Conservation (phyloP, 1,140 invertebrate species). For the Eubasilissa regina region DNA sequence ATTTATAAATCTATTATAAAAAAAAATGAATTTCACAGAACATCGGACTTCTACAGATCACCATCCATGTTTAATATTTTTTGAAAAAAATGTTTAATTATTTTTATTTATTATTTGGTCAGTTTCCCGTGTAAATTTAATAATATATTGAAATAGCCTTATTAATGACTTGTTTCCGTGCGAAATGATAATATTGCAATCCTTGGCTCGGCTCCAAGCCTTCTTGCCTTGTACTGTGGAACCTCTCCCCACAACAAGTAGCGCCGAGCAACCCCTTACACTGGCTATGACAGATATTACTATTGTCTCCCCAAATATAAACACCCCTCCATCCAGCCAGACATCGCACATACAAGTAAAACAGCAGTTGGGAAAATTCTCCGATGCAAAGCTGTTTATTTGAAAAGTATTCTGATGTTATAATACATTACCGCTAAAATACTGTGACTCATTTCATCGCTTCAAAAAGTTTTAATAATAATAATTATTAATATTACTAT, state of each 20-base stretch:
- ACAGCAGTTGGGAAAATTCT: constrained; percentile 1
- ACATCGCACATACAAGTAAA: neutral
- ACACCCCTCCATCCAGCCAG: neutral
- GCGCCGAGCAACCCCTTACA: constrained; percentile 8
- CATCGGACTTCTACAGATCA: too few relatives aligned
- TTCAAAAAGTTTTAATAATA: too few relatives aligned
- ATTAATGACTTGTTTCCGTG: constrained; percentile 31
- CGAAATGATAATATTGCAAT: constrained; percentile 32
- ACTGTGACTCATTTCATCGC: too few relatives aligned
- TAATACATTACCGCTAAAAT: too few relatives aligned
- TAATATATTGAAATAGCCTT: constrained; percentile 11
- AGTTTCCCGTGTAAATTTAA: too few relatives aligned
- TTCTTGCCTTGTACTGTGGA: constrained; percentile 16
- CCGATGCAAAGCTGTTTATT: neutral
- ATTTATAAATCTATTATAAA: too few relatives aligned
- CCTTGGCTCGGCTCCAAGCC: constrained; percentile 48
- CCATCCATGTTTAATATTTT: too few relatives aligned
- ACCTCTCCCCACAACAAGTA: constrained; percentile 34
- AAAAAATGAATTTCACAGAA: too few relatives aligned
- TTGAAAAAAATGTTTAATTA: too few relatives aligned
- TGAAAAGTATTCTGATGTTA: too few relatives aligned
- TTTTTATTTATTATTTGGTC: too few relatives aligned
- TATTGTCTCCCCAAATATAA: constrained; percentile 38
- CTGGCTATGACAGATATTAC: constrained; percentile 55
- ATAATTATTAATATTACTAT: too few relatives aligned